A percentile compares a stretch with the other conserved stretches of the same genome.
phyloP scores from a whole-genome alignment of 2,888 invertebrate genomes.

The Cataglyphis altisquamis region DNA sequence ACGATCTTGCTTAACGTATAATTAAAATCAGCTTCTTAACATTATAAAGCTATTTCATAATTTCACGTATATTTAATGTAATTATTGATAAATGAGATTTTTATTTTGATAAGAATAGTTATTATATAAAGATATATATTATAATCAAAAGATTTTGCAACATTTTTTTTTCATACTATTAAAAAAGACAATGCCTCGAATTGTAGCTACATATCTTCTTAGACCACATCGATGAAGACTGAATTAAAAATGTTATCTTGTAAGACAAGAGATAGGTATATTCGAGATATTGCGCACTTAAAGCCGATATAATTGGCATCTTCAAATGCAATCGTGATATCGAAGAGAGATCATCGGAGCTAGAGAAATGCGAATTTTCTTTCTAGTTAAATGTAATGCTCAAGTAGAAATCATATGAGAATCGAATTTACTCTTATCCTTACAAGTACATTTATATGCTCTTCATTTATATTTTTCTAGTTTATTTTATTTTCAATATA shows the following conservation, averaged over 20 bases:
- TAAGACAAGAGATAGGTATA: conserved; percentile 1
- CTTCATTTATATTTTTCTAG: conserved; percentile 7
- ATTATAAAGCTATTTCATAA: neutral
- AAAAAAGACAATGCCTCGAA: neutral
- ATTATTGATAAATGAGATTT: neutral
- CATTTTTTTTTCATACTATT: neutral
- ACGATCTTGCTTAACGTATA: neutral
- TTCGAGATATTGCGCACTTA: conserved; percentile 21
- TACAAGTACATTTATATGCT: neutral
- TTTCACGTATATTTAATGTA: neutral
- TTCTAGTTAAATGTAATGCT: conserved; percentile 9
- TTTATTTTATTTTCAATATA: neutral
- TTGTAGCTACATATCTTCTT: conserved; percentile 7
- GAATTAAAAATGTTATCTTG: conserved; percentile 26
- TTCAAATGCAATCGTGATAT: conserved; percentile 24
- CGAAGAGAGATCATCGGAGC: neutral
- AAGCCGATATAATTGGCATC: conserved; percentile 25
- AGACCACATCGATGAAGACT: conserved; percentile 7
- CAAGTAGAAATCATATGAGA: neutral
- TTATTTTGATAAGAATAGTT: neutral
- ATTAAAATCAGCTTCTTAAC: neutral
- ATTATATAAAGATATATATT: neutral
- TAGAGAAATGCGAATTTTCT: conserved; percentile 21
- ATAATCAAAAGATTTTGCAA: neutral
- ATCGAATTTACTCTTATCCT: neutral